Conservation (phyloP, 2,797 vertebrate genomes). For the Channa striata region DNA sequence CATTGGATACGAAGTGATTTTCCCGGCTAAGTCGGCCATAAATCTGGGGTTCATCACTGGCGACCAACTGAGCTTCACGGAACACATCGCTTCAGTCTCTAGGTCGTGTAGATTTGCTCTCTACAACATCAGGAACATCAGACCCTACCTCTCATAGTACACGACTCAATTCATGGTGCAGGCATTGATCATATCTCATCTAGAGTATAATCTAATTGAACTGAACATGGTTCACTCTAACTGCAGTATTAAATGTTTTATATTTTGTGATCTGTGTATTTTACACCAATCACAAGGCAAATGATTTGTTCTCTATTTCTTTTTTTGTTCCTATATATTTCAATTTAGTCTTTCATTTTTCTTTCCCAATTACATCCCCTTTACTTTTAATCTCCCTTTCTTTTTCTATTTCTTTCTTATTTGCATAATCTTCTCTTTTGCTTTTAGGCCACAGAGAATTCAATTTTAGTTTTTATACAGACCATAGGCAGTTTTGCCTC, state of each 20-base stretch:
- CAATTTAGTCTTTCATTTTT: not conserved
- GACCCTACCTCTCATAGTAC: too few species aligned
- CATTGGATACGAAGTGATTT: too few species aligned
- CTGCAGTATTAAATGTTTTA: not conserved
- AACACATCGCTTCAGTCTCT: too few species aligned
- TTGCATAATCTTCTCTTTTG: not conserved
- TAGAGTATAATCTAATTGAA: not conserved
- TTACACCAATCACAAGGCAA: not conserved
- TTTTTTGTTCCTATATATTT: not conserved
- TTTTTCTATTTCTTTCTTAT: slow-evolving; percentile 33
- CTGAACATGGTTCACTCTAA: not conserved
- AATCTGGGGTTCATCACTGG: too few species aligned
- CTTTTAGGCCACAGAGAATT: slow-evolving; percentile 87
- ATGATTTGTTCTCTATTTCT: not conserved
- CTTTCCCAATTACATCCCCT: not conserved
- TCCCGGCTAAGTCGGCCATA: too few species aligned
- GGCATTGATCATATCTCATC: too few species aligned
- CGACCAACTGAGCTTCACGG: too few species aligned
- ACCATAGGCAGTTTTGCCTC: slow-evolving; percentile 91
- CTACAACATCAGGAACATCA: too few species aligned
- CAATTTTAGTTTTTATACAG: too few species aligned
- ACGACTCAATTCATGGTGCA: too few species aligned
- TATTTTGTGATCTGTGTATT: not conserved
- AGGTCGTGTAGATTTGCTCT: too few species aligned
- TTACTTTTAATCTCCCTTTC: slow-evolving; percentile 21